These are phyloP conservation scores for Nomada lathburiana DNA, from an alignment of 2,888 invertebrate genomes.

Conservation along the genomic window DNA sequence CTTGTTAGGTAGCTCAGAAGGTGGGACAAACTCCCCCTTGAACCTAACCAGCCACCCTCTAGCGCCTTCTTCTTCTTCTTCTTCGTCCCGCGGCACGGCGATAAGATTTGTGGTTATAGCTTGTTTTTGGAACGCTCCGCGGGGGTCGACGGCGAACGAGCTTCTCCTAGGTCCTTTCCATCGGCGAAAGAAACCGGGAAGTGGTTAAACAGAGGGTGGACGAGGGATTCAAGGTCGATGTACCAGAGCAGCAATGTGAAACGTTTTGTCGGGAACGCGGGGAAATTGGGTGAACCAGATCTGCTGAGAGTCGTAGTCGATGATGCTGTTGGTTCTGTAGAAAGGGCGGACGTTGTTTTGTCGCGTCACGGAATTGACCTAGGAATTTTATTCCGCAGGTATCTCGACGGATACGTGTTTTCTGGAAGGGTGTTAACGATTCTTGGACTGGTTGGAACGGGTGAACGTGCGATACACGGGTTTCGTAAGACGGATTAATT, in stretches of 20 bases:
- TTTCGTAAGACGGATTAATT: too few species aligned
- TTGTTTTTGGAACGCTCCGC: constrained; percentile 73
- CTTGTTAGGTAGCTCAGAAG: constrained; percentile 82
- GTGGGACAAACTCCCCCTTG: constrained; percentile 75
- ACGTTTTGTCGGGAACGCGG: neutral
- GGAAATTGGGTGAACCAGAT: neutral
- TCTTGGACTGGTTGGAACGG: too few species aligned
- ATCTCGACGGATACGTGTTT: too few species aligned
- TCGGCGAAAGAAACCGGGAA: constrained; percentile 17
- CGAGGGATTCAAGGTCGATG: constrained; percentile 15
- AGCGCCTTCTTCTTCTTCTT: constrained; percentile 53
- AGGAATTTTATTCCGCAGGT: neutral
- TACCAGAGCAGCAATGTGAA: neutral
- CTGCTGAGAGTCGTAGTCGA: neutral
- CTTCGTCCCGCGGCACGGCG: constrained; percentile 57
- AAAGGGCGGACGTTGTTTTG: neutral
- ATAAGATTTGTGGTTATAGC: constrained; percentile 83
- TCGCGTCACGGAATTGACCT: neutral
- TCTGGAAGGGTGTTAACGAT: too few species aligned
- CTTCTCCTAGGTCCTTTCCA: constrained; percentile 46
- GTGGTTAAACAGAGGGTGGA: constrained; percentile 33
- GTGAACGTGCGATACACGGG: too few species aligned
- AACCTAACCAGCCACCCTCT: constrained; percentile 67
- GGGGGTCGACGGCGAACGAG: constrained; percentile 42
- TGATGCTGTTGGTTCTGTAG: neutral